Base-by-base conservation (phyloP, 2,113 vertebrate species). In the Cryptotis parvus region DNA sequence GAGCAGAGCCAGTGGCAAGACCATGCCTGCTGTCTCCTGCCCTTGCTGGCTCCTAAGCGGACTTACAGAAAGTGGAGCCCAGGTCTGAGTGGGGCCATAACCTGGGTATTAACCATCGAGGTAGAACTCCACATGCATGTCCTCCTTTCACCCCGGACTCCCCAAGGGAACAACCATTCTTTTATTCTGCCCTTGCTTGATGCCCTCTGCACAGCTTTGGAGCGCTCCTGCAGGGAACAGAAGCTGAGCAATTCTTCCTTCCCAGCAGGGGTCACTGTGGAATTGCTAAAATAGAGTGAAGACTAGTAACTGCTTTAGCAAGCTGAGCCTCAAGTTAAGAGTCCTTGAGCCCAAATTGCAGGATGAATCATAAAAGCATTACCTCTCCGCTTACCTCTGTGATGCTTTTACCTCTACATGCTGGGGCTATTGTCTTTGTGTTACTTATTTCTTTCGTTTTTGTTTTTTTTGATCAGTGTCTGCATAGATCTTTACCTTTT, bases 241-340 rank as follows among this genome's bases (percentile, higher is more conserved):
- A 0, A 4, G 27, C 35, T 11, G 68, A 84, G 61, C 52, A 0
- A 12, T 43, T 89, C 76, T 69, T 89, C 85, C 87, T 80, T 94
- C 95, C 97, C 98, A 97, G 97, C 97, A 98, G 98, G 95, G 97
- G 98, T 97, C 97, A 96, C 96, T 97, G 96, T 98, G 97, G 98
- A 97, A 97, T 95, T 87, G 76, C 22, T 80, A 68, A 95, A 45
- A 39, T 63, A 94, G 90, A 45, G 82, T 95, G 41, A 43, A 75
- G 63, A 35, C 77, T 45, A 78, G 78, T 29, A 37, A 91, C 97
- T 74, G 12, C 68, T 58, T 55, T 2, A 4, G 69, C 24, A 74
- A 92, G 92, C 73, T n/a, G 41, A 84, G 85, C 70, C 37, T 63
- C 76, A 79, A 45, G 65, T 41, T n/a, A 80, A 72, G 77, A 66